Evolutionary conservation across 1,140 invertebrate genomes (phyloP), one percentile per base, ranked within the genome.

Genomic region (Calephelis virginiensis): DNA sequence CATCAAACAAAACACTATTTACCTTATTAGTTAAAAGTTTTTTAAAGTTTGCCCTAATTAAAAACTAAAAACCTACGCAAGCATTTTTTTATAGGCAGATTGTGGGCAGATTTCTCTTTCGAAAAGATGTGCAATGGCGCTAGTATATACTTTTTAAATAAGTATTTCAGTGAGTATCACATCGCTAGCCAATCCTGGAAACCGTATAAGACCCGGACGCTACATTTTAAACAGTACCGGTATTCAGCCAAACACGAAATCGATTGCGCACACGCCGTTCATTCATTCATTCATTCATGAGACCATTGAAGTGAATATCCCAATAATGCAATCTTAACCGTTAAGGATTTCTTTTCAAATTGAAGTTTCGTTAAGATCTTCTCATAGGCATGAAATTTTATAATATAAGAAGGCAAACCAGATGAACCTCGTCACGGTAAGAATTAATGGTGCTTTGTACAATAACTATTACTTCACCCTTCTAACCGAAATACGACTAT

Each of bases 241-340:
- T 56, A 56, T 56, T 56, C 50, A 56, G 13, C 28, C 17, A 56
- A 56, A 56, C 50, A 56, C 50, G 66, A 72, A 82, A 82, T 72
- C 73, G 74, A 73, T 83, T 78, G 75, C 76, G 69, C 74, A 74
- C 48, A 66, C 74, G 64, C 66, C 63, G 64, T 64, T 71, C 76
- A 80, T 83, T 81, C 77, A 80, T 83, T 81, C 77, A 80, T 83
- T 81, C 50, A 37, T 56, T 56, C 49, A 53, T 53, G 49, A 77
- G 68, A 62, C 62, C 69, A 28, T 8, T 64, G 59, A 70, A 66
- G 72, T 72, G 73, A 63, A 77, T 47, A 76, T 82, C 77, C 76
- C 77, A 50, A 48, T 50, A 50, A 50, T 50, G 13, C 48, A 50
- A 14, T 50, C 12, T 50, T 50, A 50, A 50, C 48, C 48, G 48